Base-by-base conservation (phyloP, 2,888 invertebrate species). In the Mythimna impura region DNA sequence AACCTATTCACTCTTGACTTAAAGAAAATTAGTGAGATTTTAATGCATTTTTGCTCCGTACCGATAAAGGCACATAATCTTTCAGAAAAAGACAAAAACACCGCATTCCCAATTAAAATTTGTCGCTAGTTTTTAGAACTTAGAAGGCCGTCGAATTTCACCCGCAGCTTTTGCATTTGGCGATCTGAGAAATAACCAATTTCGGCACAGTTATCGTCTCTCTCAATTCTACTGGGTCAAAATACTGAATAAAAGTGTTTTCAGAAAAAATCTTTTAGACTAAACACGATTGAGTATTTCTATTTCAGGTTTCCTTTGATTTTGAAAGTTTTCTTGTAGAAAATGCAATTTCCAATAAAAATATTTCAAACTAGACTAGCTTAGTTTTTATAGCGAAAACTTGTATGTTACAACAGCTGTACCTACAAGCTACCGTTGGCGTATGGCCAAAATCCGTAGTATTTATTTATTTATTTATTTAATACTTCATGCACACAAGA, bases 241-340 rank as follows among this genome's bases (percentile, higher is more conserved):
- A 62, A 55, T 22, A 36, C 0, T 22, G 25, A 25, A 25, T 25
- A n/a, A n/a, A n/a, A n/a, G n/a, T 25, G 25, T 25, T 25, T 57
- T 66, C 2, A 43, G 10, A 43, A 58, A 22, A 52, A 22, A 30
- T 40, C 7, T 25, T 52, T 65, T 0, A 30, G 7, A 68, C 14
- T 30, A 67, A 68, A 76, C 14, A 50, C 9, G 25, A 68, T 61
- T 40, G 47, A 22, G 8, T 20, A 50, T 50, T 50, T 20, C 50
- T 20, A 58, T 75, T 75, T 58, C 22, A 58, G n/a, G 30, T 58
- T 73, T 22, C 22, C 40, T 43, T 65, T 50, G 30, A 40, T 40
- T 30, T 74, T 55, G 20, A 7, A 14, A 57, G 36, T 34, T 55
- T 75, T n/a, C 22, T 10, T 10, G 30, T 14, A 40, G 1, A n/a